Evolutionary conservation across 2,113 vertebrate genomes (phyloP).

Genomic region (Bubo bubo): DNA sequence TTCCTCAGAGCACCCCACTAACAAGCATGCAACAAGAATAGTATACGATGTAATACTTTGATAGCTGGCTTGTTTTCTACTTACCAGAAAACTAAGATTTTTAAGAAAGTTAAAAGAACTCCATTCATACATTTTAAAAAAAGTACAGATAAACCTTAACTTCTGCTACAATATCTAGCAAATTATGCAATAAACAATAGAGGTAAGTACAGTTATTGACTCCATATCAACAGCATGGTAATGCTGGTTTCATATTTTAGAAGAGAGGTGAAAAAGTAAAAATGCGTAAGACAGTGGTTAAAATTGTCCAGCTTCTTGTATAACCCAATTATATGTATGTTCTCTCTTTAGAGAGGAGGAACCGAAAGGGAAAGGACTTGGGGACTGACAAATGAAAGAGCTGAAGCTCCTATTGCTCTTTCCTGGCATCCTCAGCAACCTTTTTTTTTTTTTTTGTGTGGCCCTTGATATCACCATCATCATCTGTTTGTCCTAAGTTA

Average conservation of each 20-base stretch:
- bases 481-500: background rate
- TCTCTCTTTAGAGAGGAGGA: background rate
- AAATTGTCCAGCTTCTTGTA: background rate
- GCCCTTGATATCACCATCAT: background rate
- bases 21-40: background rate
- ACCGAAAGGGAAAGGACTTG: background rate
- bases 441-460: background rate
- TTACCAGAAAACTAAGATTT: background rate
- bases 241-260: background rate
- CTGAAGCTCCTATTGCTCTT: background rate
- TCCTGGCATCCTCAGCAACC: background rate
- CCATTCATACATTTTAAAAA: background rate
- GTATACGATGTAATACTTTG: background rate
- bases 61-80: background rate
- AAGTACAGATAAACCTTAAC: background rate
- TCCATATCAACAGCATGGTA: background rate
- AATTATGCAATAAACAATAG: background rate
- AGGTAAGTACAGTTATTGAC: background rate
- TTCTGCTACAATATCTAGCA: background rate
- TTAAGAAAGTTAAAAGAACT: background rate
- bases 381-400: background rate
- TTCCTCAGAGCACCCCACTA: background rate
- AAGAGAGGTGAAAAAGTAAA: background rate
- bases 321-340: background rate
- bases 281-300: background rate